phyloP scores from a whole-genome alignment of 2,888 invertebrate genomes.

The Trichopria drosophilae region DNA sequence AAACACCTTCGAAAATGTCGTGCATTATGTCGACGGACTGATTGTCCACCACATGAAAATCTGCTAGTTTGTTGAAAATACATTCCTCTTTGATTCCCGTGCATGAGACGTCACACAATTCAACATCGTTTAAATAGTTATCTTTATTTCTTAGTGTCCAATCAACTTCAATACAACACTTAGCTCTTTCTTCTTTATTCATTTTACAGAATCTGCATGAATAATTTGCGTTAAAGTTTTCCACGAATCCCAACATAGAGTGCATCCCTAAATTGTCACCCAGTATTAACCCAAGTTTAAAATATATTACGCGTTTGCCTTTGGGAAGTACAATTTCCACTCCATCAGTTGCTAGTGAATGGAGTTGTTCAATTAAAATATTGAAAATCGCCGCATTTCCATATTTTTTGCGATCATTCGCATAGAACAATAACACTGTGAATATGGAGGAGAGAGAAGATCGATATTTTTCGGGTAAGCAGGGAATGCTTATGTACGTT shows the following conservation, averaged over 20 bases:
- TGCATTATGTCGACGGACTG: slow-evolving; percentile 18
- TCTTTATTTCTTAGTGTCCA: slow-evolving; percentile 7
- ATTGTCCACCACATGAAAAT: slow-evolving; percentile 23
- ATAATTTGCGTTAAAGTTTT: slow-evolving; percentile 21
- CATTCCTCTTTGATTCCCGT: slow-evolving; percentile 24
- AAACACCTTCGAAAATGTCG: slow-evolving; percentile 21
- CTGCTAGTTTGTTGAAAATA: slow-evolving; percentile 17
- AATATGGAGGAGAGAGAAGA: slow-evolving; percentile 19
- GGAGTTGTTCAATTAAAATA: slow-evolving; percentile 21
- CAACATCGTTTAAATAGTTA: slow-evolving; percentile 22
- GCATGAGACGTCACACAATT: background rate
- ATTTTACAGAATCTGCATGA: slow-evolving; percentile 28
- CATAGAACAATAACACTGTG: slow-evolving; percentile 18
- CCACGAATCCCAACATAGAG: slow-evolving; percentile 20
- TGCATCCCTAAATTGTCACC: slow-evolving; percentile 31
- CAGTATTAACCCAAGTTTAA: slow-evolving; percentile 19
- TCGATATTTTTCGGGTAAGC: slow-evolving; percentile 15
- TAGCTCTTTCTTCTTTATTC: slow-evolving; percentile 10
- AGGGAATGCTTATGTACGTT: slow-evolving; percentile 10
- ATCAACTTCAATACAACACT: slow-evolving; percentile 12
- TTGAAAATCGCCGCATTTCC: slow-evolving; percentile 20
- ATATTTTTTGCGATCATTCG: slow-evolving; percentile 17
- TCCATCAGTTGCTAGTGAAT: slow-evolving; percentile 10
- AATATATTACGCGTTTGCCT: slow-evolving; percentile 14
- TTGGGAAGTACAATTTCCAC: slow-evolving; percentile 1